Conservation (phyloP, 1,140 invertebrate genomes). For the Aricia agestis region DNA sequence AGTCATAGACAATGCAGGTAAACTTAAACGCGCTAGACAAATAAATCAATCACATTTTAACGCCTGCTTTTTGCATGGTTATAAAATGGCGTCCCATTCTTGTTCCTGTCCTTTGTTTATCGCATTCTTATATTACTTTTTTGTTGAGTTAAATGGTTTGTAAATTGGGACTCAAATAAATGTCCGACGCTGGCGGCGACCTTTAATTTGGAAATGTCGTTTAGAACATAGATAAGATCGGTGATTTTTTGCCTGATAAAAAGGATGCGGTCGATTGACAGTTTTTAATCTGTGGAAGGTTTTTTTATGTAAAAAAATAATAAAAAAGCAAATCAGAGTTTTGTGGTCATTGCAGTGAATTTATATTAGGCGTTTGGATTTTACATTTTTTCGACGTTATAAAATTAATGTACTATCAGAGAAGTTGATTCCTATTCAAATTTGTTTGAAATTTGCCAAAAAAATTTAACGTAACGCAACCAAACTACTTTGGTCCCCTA, state of each 20-base stretch:
- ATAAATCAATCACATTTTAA: conserved; percentile 11
- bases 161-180: conserved; percentile 38
- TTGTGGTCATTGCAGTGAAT: conserved; percentile 2
- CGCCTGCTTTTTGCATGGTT: conserved; percentile 9
- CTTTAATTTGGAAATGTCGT: conserved; percentile 36
- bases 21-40: conserved; percentile 2
- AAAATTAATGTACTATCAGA: no score
- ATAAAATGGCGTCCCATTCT: conserved; percentile 2
- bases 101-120: conserved; percentile 22
- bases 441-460: no score
- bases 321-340: conserved; percentile 7
- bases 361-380: background rate
- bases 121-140: conserved; percentile 28
- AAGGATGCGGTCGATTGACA: conserved; percentile 32
- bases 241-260: conserved; percentile 38
- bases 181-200: conserved; percentile 24
- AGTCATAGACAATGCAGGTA: background rate
- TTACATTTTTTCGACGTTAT: no score
- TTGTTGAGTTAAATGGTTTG: conserved; percentile 43
- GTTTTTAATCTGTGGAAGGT: conserved; percentile 5
- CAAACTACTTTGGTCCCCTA: no score
- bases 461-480: no score
- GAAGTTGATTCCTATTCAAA: no score
- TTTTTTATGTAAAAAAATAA: background rate
- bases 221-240: conserved; percentile 39